Evolutionary conservation across 2,113 vertebrate genomes (phyloP).

Genomic region (Rhinopomastus cyanomelas): DNA sequence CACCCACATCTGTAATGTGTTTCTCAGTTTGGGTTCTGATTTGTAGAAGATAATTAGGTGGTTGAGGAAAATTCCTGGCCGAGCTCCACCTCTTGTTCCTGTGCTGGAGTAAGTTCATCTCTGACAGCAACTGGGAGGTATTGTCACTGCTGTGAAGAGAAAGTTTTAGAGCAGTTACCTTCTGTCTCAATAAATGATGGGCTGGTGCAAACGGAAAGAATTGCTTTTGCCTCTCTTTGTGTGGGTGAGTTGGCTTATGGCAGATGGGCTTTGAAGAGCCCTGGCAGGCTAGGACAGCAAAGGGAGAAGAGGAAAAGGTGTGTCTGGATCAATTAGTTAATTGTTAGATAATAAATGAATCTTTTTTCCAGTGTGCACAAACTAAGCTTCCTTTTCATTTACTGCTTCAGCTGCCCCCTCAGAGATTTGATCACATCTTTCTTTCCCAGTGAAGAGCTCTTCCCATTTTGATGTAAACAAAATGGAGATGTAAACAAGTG

Average conservation of each 20-base stretch:
- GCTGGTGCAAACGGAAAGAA: conserved; percentile 3
- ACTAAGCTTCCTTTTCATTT: conserved; percentile 26
- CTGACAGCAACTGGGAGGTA: neutral
- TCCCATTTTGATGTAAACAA: neutral
- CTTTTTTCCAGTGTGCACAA: neutral
- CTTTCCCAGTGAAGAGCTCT: neutral
- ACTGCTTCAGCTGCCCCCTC: neutral
- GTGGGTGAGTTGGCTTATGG: neutral
- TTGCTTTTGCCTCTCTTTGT: neutral
- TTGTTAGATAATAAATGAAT: conserved; percentile 16
- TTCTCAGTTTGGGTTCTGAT: neutral
- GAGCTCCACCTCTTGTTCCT: neutral
- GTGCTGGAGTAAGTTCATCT: neutral
- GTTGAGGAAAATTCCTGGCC: neutral
- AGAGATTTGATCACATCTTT: neutral
- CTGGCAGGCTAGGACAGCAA: neutral
- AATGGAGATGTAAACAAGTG: too few species aligned
- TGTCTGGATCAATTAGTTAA: conserved; percentile 17
- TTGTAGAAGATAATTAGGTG: conserved; percentile 1
- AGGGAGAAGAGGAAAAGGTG: conserved; percentile 19
- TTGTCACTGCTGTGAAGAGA: neutral
- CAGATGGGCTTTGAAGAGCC: neutral
- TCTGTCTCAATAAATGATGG: conserved; percentile 15
- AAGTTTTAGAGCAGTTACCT: conserved; percentile 3
- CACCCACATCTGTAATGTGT: neutral